A percentile compares a stretch with the other conserved stretches of the same genome.
Conservation (phyloP, 1,140 invertebrate genomes). For the Zaprionus davidi region DNA sequence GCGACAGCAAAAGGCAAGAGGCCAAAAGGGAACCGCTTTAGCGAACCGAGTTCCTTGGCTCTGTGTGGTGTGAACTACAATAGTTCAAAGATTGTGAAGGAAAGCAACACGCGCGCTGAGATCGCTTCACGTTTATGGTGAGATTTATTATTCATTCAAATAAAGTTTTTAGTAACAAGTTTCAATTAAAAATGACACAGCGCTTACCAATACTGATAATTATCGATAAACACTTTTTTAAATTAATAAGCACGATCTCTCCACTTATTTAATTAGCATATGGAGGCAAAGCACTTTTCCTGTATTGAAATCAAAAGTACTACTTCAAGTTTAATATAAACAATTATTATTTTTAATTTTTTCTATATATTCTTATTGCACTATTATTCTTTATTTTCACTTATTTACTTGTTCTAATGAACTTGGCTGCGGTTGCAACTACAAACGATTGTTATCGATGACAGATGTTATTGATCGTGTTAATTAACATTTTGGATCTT, state of each 20-base stretch:
- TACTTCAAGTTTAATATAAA: neutral
- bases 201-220: too few species aligned
- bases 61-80: slow-evolving; percentile 11
- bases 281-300: too few species aligned
- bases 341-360: neutral
- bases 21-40: slow-evolving; percentile 35
- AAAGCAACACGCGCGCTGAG: slow-evolving; percentile 7
- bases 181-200: too few species aligned
- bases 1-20: slow-evolving; percentile 23
- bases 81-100: slow-evolving; percentile 26
- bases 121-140: slow-evolving; percentile 5
- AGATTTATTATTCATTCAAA: slow-evolving; percentile 16
- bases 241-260: too few species aligned
- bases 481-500: neutral
- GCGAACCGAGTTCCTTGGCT: neutral
- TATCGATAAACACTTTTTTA: too few species aligned
- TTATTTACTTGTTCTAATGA: neutral
- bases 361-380: neutral
- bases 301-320: too few species aligned
- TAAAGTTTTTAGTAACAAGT: too few species aligned
- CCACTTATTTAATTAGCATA: too few species aligned
- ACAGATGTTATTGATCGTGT: neutral
- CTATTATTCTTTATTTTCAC: too few species aligned
- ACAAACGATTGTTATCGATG: neutral
- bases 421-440: neutral